These are phyloP conservation scores for Aptenodytes patagonicus DNA, from an alignment of 2,113 vertebrate genomes.

Conservation along the genomic window DNA sequence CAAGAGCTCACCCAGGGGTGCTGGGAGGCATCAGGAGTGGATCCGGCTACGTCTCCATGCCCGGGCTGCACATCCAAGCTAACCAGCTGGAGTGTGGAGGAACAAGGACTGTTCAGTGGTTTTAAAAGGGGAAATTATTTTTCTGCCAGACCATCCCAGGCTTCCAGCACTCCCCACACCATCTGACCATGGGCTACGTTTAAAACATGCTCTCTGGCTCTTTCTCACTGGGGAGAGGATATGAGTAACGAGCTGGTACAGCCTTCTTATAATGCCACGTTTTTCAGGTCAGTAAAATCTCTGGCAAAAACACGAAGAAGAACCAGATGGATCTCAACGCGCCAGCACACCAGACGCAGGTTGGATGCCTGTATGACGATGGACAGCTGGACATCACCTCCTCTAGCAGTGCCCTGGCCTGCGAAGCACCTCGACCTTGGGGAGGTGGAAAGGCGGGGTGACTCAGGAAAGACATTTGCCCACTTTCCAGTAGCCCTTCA, in stretches of 20 bases:
- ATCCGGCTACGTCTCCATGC: not conserved
- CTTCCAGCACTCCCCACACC: not conserved
- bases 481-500: not conserved
- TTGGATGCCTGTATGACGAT: not conserved
- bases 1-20: not conserved
- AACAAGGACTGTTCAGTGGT: slow-evolving; percentile 22
- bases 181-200: not conserved
- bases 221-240: not conserved
- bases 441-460: not conserved
- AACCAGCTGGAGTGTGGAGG: not conserved
- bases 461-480: not conserved
- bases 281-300: not conserved
- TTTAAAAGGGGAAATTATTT: slow-evolving; percentile 42
- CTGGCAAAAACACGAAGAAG: not conserved
- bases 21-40: not conserved
- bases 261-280: not conserved
- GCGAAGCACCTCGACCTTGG: not conserved
- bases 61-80: accelerated
- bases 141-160: slow-evolving; percentile 13
- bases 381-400: not conserved
- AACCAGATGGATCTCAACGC: not conserved
- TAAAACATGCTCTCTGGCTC: not conserved
- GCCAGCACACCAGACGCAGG: not conserved
- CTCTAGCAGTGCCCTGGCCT: not conserved
- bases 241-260: not conserved